phyloP scores from a whole-genome alignment of 2,113 vertebrate species.

The Mobula birostris region DNA sequence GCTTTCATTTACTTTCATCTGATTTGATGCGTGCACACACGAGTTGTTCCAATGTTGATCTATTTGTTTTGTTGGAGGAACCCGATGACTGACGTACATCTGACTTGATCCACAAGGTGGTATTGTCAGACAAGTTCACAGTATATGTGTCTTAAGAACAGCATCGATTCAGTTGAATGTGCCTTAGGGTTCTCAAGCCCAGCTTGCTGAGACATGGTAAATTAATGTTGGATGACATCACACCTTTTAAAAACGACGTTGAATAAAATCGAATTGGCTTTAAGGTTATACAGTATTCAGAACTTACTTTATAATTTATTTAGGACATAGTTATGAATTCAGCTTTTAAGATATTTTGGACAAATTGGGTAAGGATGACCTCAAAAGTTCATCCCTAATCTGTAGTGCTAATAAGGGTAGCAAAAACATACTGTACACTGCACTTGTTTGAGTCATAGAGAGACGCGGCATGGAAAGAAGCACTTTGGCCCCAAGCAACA shows the following conservation, averaged over 20 bases:
- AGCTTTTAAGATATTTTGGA: not conserved
- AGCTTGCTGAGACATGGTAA: not conserved
- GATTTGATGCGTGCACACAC: not conserved
- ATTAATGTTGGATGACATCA: not conserved
- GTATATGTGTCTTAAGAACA: not conserved
- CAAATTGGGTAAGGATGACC: not conserved
- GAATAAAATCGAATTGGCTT: not conserved
- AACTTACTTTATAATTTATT: no score
- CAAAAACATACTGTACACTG: no score
- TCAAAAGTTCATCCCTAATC: no score
- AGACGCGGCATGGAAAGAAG: no score
- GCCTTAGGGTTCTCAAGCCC: not conserved
- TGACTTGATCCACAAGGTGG: conserved; percentile 7
- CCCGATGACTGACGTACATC: not conserved
- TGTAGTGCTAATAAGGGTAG: no score
- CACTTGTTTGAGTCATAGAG: no score
- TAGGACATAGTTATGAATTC: not conserved
- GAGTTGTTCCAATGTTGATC: not conserved
- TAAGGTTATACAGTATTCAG: not conserved
- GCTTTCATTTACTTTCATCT: not conserved
- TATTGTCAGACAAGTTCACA: not conserved
- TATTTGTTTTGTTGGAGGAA: not conserved
- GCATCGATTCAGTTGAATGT: not conserved
- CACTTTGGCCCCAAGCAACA: no score
- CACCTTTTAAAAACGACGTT: not conserved